These are phyloP conservation scores for Cryptomyrus ogoouensis DNA, from an alignment of 2,113 vertebrate species.

Conservation along the genomic window DNA sequence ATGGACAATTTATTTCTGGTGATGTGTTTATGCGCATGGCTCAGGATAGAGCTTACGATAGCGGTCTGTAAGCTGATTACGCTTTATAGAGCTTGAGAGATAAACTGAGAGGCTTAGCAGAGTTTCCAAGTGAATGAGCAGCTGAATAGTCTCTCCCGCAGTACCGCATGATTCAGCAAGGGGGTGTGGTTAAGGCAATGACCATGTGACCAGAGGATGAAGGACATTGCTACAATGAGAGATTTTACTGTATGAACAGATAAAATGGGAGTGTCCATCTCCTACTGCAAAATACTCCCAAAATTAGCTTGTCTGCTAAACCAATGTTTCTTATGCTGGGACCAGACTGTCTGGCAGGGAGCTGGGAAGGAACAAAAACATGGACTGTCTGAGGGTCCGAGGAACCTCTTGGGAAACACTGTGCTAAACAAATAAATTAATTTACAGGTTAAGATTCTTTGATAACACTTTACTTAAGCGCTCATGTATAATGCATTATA, in stretches of 20 bases:
- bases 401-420: not conserved
- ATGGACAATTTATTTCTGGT: not conserved
- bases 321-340: not conserved
- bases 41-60: not conserved
- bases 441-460: not conserved
- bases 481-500: too few relatives aligned
- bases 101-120: slow-evolving; percentile 11
- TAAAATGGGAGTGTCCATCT: not conserved
- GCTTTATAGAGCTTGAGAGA: not conserved
- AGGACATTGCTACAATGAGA: not conserved
- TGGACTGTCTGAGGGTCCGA: not conserved
- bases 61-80: slow-evolving; percentile 15
- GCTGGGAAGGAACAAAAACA: not conserved
- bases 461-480: too few relatives aligned
- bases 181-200: not conserved
- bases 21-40: not conserved
- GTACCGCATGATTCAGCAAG: not conserved
- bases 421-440: not conserved
- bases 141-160: not conserved
- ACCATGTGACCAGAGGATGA: not conserved
- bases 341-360: too few relatives aligned
- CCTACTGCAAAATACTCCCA: not conserved
- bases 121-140: not conserved
- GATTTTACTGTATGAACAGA: not conserved
- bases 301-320: not conserved